A percentile compares a stretch with the other conserved stretches of the same genome.
These are phyloP conservation scores for Caenorhabditis wallacei DNA, from an alignment of 2,888 invertebrate genomes.

Conservation along the genomic window DNA sequence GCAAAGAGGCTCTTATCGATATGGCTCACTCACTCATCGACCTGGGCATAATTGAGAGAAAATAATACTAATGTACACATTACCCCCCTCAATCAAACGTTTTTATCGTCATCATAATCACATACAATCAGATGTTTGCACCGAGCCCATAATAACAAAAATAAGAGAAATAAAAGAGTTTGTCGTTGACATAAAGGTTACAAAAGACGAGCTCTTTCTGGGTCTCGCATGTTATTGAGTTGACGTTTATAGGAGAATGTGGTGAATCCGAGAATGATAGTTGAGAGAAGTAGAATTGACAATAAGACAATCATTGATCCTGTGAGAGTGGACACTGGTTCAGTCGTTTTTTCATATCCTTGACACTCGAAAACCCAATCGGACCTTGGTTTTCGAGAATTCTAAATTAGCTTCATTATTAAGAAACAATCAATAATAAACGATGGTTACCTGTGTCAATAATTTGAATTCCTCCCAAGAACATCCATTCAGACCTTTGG, in stretches of 20 bases:
- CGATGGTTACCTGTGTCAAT: background rate
- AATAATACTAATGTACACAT: slow-evolving; percentile 46
- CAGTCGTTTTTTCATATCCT: slow-evolving; percentile 43
- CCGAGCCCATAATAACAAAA: slow-evolving; percentile 62
- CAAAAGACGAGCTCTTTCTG: slow-evolving; percentile 67
- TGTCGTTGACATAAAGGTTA: slow-evolving; percentile 40
- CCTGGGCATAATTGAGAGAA: slow-evolving; percentile 83
- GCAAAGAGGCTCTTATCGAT: slow-evolving; percentile 85
- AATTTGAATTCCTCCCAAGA: slow-evolving; percentile 42
- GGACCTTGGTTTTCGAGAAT: slow-evolving; percentile 33
- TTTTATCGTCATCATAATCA: slow-evolving; percentile 47
- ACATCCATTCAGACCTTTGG: slow-evolving; percentile 35
- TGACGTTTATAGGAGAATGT: slow-evolving; percentile 69
- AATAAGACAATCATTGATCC: slow-evolving; percentile 62
- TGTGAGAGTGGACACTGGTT: slow-evolving; percentile 44
- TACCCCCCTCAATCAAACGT: slow-evolving; percentile 32
- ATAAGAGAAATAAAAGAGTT: slow-evolving; percentile 48
- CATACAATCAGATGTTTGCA: slow-evolving; percentile 43
- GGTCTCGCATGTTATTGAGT: slow-evolving; percentile 64
- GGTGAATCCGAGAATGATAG: slow-evolving; percentile 69
- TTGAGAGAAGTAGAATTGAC: slow-evolving; percentile 64
- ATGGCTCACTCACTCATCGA: slow-evolving; percentile 86
- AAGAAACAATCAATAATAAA: no score
- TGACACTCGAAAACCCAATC: slow-evolving; percentile 59
- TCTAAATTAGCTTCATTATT: slow-evolving; percentile 28